Percentiles rank a stretch among this genome's conserved stretches.
Conservation (phyloP, 1,140 invertebrate genomes). For the Hormaphis cornu region DNA sequence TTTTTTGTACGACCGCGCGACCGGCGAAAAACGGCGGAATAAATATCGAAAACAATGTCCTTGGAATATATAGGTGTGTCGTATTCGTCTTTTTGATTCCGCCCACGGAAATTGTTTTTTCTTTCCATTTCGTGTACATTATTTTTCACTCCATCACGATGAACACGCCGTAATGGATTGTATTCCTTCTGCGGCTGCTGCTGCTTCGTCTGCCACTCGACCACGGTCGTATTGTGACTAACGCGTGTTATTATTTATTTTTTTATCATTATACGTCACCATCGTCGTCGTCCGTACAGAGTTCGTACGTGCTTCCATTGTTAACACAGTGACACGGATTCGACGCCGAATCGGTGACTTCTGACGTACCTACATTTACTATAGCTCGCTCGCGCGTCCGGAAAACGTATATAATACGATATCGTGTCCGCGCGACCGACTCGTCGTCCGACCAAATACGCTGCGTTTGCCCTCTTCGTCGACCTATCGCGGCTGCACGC, state of each 20-base stretch:
- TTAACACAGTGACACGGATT: slow-evolving; percentile 52
- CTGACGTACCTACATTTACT: not conserved
- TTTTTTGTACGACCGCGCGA: not conserved
- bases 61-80: not conserved
- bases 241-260: not conserved
- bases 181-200: too few relatives aligned
- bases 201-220: not conserved
- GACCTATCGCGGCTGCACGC: too few relatives aligned
- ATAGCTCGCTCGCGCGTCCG: too few relatives aligned
- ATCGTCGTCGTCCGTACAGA: not conserved
- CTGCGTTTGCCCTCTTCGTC: too few relatives aligned
- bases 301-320: slow-evolving; percentile 8
- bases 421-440: too few relatives aligned
- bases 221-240: slow-evolving; percentile 25
- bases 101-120: slow-evolving; percentile 7
- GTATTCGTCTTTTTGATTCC: not conserved
- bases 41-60: not conserved
- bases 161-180: too few relatives aligned
- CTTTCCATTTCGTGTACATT: too few relatives aligned
- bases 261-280: not conserved
- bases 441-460: too few relatives aligned
- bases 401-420: too few relatives aligned
- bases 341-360: slow-evolving; percentile 46
- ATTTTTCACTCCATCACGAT: too few relatives aligned
- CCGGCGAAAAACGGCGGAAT: not conserved